Conservation (phyloP, 2,797 vertebrate species). For the Remorina albescens region DNA sequence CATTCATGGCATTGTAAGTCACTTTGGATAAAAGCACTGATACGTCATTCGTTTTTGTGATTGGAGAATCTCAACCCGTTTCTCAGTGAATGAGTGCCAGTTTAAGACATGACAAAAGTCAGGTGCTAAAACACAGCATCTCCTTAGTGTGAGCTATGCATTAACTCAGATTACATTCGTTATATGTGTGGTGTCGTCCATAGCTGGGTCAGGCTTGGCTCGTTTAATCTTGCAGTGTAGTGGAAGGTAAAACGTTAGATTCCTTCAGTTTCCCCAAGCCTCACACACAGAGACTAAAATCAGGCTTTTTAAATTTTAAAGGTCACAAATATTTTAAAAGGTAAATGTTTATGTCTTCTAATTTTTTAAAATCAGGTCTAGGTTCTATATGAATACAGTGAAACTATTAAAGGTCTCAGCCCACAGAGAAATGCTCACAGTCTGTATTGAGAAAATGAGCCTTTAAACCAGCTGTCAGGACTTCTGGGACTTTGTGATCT, state of each 20-base stretch:
- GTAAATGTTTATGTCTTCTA: no score
- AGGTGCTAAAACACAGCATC: constrained; percentile 11
- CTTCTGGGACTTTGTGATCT: no score
- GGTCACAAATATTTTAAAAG: no score
- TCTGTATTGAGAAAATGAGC: no score
- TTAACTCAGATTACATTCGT: constrained; percentile 66
- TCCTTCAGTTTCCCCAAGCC: no score
- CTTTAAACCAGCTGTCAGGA: no score
- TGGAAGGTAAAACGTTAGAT: neutral
- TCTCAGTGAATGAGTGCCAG: constrained; percentile 32
- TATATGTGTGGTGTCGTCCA: constrained; percentile 28
- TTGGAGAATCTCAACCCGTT: constrained; percentile 67
- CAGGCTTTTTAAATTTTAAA: no score
- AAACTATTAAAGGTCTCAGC: no score
- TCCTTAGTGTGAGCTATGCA: constrained; percentile 22
- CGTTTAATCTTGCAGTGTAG: neutral
- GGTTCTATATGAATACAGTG: no score
- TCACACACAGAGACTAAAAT: no score
- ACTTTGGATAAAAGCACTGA: constrained; percentile 53
- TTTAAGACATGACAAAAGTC: neutral
- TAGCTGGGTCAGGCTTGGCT: constrained; percentile 16
- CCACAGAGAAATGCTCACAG: no score
- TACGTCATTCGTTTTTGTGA: constrained; percentile 44
- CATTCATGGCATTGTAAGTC: constrained; percentile 52
- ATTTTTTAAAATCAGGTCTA: no score